Base-by-base conservation (phyloP, 1,140 invertebrate genomes). In the Neodiprion fabricii region DNA sequence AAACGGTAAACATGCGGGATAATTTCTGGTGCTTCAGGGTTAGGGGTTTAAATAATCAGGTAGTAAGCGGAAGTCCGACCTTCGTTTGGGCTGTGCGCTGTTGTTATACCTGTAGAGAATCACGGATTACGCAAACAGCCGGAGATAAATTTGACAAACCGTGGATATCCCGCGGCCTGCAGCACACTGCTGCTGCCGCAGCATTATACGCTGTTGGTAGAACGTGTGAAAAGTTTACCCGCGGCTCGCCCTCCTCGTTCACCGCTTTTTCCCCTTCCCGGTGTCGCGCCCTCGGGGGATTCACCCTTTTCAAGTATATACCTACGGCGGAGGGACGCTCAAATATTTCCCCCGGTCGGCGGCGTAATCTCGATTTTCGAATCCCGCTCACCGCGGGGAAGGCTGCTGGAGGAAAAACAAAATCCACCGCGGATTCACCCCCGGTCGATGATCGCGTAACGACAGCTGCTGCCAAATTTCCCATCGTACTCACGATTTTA, bases 401-500 rank as follows among this genome's bases (percentile, higher is more conserved):
- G 7, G 17, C 1, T 14, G 61, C 1, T 65, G 12, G 17, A 65
- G 17, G 7, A 65, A 5, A 5, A 40, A 40, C 28, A 40, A 40
- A 40, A 40, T 40, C 28, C 28, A 40, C 28, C 28, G 5, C 28
- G 28, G 28, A 40, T 40, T 40, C 28, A 40, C 28, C 28, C 28
- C 5, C 28, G 28, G 28, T 40, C 28, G 28, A 40, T 40, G 28
- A 5, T 40, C 61, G 61, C 17, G 12, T 21, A 65, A 65, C 61
- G 7, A 65, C 12, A 65, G 17, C 4, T 65, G 61, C 61, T 65
- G 61, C 2, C 9, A 70, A 9, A 70, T 70, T n/a, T 70, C 68
- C 68, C 14, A 66, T 23, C 0, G 61, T 78, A 95, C 95, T 96
- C 87, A 97, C 95, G 79, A 96, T 97, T 92, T 96, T 97, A 80